Evolutionary conservation across 2,888 invertebrate species (phyloP).

Genomic region (Sphaerophoria taeniata): DNA sequence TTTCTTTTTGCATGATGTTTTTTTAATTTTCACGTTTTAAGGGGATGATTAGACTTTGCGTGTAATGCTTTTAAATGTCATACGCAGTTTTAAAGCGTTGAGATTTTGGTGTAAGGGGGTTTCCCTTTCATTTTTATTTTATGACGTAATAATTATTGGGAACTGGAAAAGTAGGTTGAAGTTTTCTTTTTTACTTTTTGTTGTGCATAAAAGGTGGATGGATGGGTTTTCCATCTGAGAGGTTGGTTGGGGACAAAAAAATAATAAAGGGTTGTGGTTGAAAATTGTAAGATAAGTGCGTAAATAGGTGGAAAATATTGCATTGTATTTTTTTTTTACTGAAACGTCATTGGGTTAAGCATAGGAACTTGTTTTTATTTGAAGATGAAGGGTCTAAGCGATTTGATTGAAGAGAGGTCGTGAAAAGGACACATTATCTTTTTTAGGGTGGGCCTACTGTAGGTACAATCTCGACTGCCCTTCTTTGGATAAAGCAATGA

Average conservation of each 20-base stretch:
- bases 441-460: no score
- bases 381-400: no score
- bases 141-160: slow-evolving; percentile 47
- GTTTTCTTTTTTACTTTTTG: not conserved
- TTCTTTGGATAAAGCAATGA: no score
- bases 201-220: not conserved
- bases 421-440: no score
- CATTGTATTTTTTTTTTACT: not conserved
- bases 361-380: no score
- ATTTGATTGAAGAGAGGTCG: no score
- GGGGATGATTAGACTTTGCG: slow-evolving; percentile 32
- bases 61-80: slow-evolving; percentile 23
- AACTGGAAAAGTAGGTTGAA: slow-evolving; percentile 19
- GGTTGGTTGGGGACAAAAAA: not conserved
- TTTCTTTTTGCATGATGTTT: not conserved
- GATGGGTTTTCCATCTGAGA: not conserved
- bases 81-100: slow-evolving; percentile 49
- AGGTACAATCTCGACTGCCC: no score
- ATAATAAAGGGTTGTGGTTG: not conserved
- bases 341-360: no score
- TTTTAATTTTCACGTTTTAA: not conserved
- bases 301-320: not conserved
- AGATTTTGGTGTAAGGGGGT: slow-evolving; percentile 8
- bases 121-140: not conserved
- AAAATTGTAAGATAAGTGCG: not conserved